A percentile compares a stretch with the other conserved stretches of the same genome.
phyloP scores from a whole-genome alignment of 2,888 invertebrate genomes.

The Seira ritae region DNA sequence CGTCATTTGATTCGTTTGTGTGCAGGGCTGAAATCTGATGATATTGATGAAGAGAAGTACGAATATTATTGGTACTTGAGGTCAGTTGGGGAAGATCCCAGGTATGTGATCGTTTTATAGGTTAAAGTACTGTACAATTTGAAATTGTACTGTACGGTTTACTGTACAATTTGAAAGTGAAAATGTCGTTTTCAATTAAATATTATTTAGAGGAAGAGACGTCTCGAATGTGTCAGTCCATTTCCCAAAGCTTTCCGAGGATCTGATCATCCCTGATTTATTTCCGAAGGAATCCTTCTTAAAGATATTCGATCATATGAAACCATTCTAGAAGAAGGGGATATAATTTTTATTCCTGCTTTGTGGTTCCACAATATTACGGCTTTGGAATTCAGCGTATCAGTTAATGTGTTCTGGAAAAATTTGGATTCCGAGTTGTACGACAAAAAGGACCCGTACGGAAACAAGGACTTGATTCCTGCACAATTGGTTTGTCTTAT shows the following conservation, averaged over 20 bases:
- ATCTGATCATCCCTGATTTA: conserved; percentile 76
- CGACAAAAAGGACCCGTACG: conserved; percentile 79
- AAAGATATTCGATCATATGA: no score
- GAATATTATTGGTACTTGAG: conserved; percentile 74
- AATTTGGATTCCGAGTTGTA: conserved; percentile 76
- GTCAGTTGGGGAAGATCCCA: conserved; percentile 77
- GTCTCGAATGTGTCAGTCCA: conserved; percentile 77
- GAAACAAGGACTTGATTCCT: conserved; percentile 78
- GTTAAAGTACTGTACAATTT: neutral
- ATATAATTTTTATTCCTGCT: conserved; percentile 79
- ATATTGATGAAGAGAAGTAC: conserved; percentile 30
- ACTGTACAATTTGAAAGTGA: no score
- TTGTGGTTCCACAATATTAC: conserved; percentile 79
- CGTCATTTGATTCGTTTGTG: conserved; percentile 76
- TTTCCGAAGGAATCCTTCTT: conserved; percentile 76
- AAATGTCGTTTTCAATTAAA: no score
- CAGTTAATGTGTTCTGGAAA: conserved; percentile 79
- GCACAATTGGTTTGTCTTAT: conserved; percentile 75
- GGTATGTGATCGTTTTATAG: conserved; percentile 69
- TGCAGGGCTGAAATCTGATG: conserved; percentile 59
- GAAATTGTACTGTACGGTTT: no score
- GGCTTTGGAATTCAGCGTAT: conserved; percentile 77
- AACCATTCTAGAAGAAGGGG: conserved; percentile 77
- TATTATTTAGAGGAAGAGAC: conserved; percentile 75
- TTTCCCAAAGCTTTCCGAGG: conserved; percentile 77